A percentile compares a stretch with the other conserved stretches of the same genome.
These are phyloP conservation scores for Pyrocephalus nanus DNA, from an alignment of 2,797 vertebrate genomes.

Conservation along the genomic window DNA sequence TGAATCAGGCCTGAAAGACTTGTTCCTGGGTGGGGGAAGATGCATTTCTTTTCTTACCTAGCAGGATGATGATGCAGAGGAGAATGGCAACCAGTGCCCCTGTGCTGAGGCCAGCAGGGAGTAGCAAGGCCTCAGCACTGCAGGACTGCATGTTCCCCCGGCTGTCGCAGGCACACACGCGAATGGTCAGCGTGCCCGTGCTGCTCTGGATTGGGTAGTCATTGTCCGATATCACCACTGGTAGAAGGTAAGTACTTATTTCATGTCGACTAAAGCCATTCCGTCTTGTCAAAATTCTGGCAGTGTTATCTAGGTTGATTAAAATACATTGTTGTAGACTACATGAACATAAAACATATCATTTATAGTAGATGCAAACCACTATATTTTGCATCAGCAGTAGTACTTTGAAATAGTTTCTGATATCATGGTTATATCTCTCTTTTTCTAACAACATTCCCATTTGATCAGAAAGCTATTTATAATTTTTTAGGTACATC, in stretches of 20 bases:
- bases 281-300: constrained; percentile 90
- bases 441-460: background rate
- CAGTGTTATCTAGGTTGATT: constrained; percentile 89
- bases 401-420: background rate
- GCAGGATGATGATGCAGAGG: constrained; percentile 91
- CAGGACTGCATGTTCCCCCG: constrained; percentile 92
- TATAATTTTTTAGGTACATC: background rate
- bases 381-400: background rate
- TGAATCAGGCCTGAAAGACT: background rate
- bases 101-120: constrained; percentile 92
- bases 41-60: constrained; percentile 76
- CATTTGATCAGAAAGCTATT: constrained; percentile 2
- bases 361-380: background rate
- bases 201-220: constrained; percentile 96
- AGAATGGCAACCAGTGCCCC: constrained; percentile 93
- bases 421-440: background rate
- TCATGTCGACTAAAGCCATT: constrained; percentile 92
- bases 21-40: background rate
- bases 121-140: constrained; percentile 87
- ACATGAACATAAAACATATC: fast-evolving
- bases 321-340: background rate
- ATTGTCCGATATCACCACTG: constrained; percentile 94
- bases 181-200: constrained; percentile 90
- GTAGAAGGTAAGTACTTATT: constrained; percentile 90
- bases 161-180: constrained; percentile 89